A percentile compares a stretch with the other conserved stretches of the same genome.
Evolutionary conservation across 2,797 vertebrate species (phyloP).

Genomic region (Lepus oiostolus): DNA sequence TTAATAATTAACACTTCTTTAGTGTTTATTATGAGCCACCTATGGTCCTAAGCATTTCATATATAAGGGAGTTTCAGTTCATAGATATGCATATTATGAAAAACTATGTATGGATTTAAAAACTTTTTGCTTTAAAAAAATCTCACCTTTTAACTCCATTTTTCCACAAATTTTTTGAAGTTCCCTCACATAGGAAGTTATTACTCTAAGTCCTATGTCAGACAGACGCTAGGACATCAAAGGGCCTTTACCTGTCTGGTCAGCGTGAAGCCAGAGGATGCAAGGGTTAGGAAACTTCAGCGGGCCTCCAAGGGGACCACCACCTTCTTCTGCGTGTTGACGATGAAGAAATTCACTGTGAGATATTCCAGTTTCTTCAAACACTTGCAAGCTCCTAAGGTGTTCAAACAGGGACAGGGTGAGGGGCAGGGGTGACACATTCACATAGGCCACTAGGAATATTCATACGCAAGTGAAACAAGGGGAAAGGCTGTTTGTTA

Average conservation of each 20-base stretch:
- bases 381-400: slow-evolving; percentile 96
- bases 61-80: not conserved
- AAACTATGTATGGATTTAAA: too few relatives aligned
- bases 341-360: slow-evolving; percentile 94
- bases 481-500: slow-evolving; percentile 34
- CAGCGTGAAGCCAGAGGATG: slow-evolving; percentile 96
- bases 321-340: slow-evolving; percentile 94
- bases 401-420: slow-evolving; percentile 19
- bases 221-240: not conserved
- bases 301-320: slow-evolving; percentile 94
- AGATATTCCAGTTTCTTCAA: slow-evolving; percentile 93
- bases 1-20: not conserved
- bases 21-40: slow-evolving; percentile 51
- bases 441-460: slow-evolving; percentile 68
- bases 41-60: not conserved
- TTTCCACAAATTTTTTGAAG: too few relatives aligned
- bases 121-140: too few relatives aligned
- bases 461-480: slow-evolving; percentile 59
- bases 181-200: not conserved
- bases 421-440: not conserved
- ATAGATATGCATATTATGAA: too few relatives aligned
- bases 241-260: slow-evolving; percentile 92
- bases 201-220: slow-evolving; percentile 1
- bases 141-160: too few relatives aligned
- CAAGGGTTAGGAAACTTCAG: slow-evolving; percentile 94